Base-by-base conservation (phyloP, 2,797 vertebrate species). In the Gallinago solitaria region DNA sequence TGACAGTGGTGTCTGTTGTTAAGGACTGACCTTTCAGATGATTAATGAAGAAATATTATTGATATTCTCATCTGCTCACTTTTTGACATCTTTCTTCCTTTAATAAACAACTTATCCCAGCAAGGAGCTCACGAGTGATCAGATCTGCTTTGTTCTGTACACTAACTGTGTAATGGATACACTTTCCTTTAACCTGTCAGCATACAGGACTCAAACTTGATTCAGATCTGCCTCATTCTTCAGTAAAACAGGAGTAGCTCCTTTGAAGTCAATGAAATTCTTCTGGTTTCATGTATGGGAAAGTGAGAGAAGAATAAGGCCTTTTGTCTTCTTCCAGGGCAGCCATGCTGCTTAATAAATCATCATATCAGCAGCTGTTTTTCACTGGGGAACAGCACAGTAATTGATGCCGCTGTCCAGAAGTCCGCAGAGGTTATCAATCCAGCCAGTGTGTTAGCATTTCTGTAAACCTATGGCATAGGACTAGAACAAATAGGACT, bases 311-410 rank as follows among this genome's bases (percentile, higher is more conserved):
- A 91, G 93, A 93, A 91, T 87, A 91, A 93, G 89, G 35, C 41
- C 85, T 79, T 95, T 94, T 97, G 82, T 94, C 70, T 92, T 94
- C 67, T 95, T 89, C 60, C 86, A 88, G 90, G 63, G 69, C 39
- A 91, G 53, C 30, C 45, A 35, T 47, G 45, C 64, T 95, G 65
- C 64, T 95, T 87, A 96, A 95, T 96, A 97, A 97, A 96, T 97
- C 93, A 97, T 92, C 70, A 54, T 95, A 95, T 97, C 95, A 97
- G 63, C 85, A 95, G 75, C 70, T 94, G 91, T 30, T 82, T 89
- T 93, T 67, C 85, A 53, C 76, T 74, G 64, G n/a, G 69, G 67
- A 64, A 39, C n/a, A 33, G 68, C 39, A 61, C 63, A 83, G 27
- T 47, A 94, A 92, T 60, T 94, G 91, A 93, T 92, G 76, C 75